Base-by-base conservation (phyloP, 2,113 vertebrate species). In the Triplophysa dalaica region DNA sequence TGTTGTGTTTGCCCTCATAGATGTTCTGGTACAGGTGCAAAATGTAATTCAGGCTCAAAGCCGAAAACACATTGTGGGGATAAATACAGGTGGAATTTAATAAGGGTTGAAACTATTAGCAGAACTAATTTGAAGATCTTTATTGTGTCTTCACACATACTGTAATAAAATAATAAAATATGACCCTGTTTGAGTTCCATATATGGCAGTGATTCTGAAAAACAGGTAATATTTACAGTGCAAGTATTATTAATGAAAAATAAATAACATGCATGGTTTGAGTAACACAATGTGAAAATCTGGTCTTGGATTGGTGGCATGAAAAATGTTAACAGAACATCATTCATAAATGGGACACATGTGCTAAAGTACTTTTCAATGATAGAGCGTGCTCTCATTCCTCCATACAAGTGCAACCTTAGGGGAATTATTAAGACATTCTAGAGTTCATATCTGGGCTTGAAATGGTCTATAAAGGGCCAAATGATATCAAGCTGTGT, bases 391-490 rank as follows among this genome's bases (percentile, higher is more conserved):
- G 84, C 88, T 87, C 86, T 83, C 64, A 62, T 61, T 88, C 85
- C 85, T 88, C 83, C 84, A 88, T 83, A 88, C 86, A 78, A 81
- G 78, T 66, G 54, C 67, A 17, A 11, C 81, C 90, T 89, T 89
- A 24, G 19, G 87, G 89, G 92, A 85, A 88, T 86, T 87, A 88
- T 92, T 89, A 90, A 83, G 17, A 83, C 64, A 79, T 88, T 83
- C 85, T 87, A 70, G 81, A 87, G 87, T 91, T 91, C 85, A 90
- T 90, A 89, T 88, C 80, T 83, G 87, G 78, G 48, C 88, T 91
- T 85, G 88, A 89, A 90, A 88, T 87, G 52, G 85, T 74, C 88
- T 89, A 90, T 92, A 90, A 92, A 91, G 87, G 75, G 26, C 72
- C 62, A 61, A 77, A 79, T 73, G 72, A 80, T 67, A 76, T 82